Evolutionary conservation across 2,113 vertebrate species (phyloP).

Genomic region (Poicephalus gulielmi): DNA sequence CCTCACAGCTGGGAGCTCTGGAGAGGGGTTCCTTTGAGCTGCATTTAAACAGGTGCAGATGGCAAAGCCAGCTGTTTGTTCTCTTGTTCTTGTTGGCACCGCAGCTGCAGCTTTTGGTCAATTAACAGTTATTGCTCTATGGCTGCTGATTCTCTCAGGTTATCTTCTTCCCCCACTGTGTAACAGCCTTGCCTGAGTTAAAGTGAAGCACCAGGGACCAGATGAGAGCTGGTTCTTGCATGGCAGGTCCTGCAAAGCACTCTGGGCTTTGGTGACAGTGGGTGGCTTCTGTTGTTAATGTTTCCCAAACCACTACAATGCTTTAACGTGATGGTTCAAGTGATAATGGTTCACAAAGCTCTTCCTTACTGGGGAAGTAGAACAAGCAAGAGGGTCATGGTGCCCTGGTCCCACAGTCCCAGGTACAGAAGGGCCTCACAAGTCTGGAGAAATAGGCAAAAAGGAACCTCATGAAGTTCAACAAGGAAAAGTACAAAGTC

Average conservation of each 20-base stretch:
- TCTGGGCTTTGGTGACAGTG: background rate
- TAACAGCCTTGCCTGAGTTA: background rate
- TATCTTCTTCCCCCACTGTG: background rate
- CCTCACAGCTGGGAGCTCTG: background rate
- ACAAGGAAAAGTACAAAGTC: background rate
- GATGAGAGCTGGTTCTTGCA: background rate
- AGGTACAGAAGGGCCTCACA: background rate
- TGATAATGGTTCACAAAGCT: background rate
- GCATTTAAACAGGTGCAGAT: background rate
- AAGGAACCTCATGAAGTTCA: background rate
- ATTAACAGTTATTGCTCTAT: background rate
- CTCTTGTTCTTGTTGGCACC: background rate
- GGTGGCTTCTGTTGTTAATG: background rate
- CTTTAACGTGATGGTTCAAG: background rate
- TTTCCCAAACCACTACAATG: background rate
- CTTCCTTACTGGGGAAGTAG: background rate
- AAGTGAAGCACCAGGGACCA: background rate
- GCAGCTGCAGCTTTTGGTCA: background rate
- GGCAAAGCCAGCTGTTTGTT: slow-evolving; percentile 2
- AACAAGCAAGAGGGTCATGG: background rate
- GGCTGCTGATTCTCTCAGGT: background rate
- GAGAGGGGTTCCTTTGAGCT: background rate
- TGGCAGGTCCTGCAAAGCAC: background rate
- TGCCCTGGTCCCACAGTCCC: background rate
- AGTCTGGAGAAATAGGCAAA: background rate